Evolutionary conservation across 1,140 invertebrate genomes (phyloP).

Genomic region (Anthonomus grandis): DNA sequence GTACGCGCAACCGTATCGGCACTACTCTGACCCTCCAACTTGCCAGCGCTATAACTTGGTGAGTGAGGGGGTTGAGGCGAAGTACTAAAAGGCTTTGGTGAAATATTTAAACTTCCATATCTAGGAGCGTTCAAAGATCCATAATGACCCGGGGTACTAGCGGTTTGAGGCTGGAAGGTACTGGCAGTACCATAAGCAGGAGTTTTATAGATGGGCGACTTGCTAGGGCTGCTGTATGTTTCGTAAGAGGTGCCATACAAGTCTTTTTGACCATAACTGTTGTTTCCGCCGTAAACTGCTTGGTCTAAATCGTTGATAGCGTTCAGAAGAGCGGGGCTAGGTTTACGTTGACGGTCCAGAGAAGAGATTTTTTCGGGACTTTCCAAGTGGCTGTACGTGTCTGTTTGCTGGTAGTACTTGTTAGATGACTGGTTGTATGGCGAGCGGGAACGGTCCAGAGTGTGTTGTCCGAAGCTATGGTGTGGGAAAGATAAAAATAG

Average conservation of each 20-base stretch:
- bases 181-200: constrained; percentile 6
- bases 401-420: constrained; percentile 35
- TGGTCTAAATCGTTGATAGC: constrained; percentile 38
- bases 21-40: neutral
- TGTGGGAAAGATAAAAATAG: too few relatives aligned
- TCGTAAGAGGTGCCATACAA: constrained; percentile 7
- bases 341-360: constrained; percentile 39
- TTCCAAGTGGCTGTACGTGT: constrained; percentile 42
- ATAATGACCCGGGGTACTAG: constrained; percentile 13
- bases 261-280: constrained; percentile 33
- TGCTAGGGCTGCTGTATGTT: neutral
- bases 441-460: constrained; percentile 14
- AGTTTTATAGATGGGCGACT: constrained; percentile 2
- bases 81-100: constrained; percentile 23
- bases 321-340: constrained; percentile 28
- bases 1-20: neutral
- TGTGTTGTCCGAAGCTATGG: too few relatives aligned
- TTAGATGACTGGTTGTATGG: constrained; percentile 18
- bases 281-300: constrained; percentile 37
- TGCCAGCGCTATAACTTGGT: neutral
- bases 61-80: constrained; percentile 1
- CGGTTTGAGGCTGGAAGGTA: constrained; percentile 7
- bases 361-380: constrained; percentile 45
- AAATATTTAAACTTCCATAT: constrained; percentile 19
- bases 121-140: constrained; percentile 13